Evolutionary conservation across 1,140 invertebrate species (phyloP).

Genomic region (Paraescarpia echinospica): DNA sequence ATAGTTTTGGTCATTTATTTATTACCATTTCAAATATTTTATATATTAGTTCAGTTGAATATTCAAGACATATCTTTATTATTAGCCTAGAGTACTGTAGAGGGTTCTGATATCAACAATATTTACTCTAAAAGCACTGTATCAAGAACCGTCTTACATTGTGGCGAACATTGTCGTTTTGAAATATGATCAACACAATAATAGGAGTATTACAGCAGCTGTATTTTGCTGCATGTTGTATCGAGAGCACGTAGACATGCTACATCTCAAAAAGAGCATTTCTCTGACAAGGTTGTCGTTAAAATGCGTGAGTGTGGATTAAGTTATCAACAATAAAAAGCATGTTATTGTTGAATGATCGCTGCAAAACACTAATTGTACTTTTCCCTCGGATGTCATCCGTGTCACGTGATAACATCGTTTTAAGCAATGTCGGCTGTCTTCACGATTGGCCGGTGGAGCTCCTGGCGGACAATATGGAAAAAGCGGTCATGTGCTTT

Average conservation of each 20-base stretch:
- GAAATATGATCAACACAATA: too few relatives aligned
- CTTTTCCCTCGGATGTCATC: neutral
- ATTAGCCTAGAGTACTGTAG: too few relatives aligned
- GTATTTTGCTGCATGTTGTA: neutral
- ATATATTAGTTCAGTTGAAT: too few relatives aligned
- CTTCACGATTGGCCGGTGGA: constrained; percentile 48
- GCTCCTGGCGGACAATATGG: constrained; percentile 39
- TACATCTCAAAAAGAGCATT: neutral
- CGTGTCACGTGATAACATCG: neutral
- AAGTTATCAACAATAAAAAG: neutral
- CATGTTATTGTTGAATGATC: neutral
- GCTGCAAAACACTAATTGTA: neutral
- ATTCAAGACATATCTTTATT: too few relatives aligned
- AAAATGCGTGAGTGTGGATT: neutral
- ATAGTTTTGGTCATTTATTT: too few relatives aligned
- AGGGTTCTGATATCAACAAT: too few relatives aligned
- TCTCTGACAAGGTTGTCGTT: neutral
- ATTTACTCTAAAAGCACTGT: too few relatives aligned
- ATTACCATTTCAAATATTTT: too few relatives aligned
- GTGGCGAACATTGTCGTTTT: too few relatives aligned
- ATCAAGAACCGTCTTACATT: too few relatives aligned
- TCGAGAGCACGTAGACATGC: too few relatives aligned
- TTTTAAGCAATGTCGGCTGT: constrained; percentile 30
- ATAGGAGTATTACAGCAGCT: too few relatives aligned
- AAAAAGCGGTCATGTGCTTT: constrained; percentile 45